These are phyloP conservation scores for Burhinus oedicnemus DNA, from an alignment of 2,113 vertebrate genomes.

Conservation along the genomic window DNA sequence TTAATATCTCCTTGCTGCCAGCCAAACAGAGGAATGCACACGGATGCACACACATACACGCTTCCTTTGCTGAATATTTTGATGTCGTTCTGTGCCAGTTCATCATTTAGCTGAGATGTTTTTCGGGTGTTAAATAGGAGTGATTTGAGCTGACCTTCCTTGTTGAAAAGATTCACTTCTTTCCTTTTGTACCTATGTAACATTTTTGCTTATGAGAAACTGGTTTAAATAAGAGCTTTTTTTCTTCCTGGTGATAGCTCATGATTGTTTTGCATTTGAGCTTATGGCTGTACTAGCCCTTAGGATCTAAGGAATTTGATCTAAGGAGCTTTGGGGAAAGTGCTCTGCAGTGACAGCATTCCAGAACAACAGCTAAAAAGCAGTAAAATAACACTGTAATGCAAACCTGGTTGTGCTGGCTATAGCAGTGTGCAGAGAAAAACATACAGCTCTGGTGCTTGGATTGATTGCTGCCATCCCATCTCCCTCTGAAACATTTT, in stretches of 20 bases:
- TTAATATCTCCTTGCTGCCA: neutral
- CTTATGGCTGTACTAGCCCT: neutral
- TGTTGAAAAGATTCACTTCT: neutral
- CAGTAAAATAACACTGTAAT: neutral
- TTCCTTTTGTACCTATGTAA: neutral
- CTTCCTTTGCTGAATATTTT: neutral
- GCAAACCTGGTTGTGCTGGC: neutral
- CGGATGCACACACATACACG: accelerated
- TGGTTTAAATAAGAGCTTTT: neutral
- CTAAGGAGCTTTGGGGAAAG: neutral
- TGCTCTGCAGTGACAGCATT: neutral
- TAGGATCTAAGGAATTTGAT: neutral
- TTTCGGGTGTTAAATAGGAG: neutral
- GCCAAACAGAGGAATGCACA: neutral
- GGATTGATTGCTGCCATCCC: neutral
- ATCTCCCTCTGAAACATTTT: neutral
- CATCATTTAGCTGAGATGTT: neutral
- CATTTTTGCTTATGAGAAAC: neutral
- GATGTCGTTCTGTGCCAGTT: neutral
- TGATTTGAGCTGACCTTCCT: neutral
- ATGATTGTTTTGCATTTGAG: neutral
- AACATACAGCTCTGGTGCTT: neutral
- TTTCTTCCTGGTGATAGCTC: neutral
- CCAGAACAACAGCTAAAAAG: neutral
- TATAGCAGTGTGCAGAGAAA: neutral